Percentiles rank a stretch among this genome's conserved stretches.
Conservation (phyloP, 1,140 invertebrate genomes). For the fruit fly (Drosophila melanogaster) region Release_6_plus_ISO1_MT NT_037436.4:17952001-17952500, state of each 20-base stretch:
- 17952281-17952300: slow-evolving; percentile 72
- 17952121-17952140: slow-evolving; percentile 53
- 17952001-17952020: slow-evolving; percentile 39
- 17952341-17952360: slow-evolving; percentile 78
- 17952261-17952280: slow-evolving; percentile 61
- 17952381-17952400: slow-evolving; percentile 71
- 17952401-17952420: slow-evolving; percentile 55
- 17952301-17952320: slow-evolving; percentile 75
- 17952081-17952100: slow-evolving; percentile 33
- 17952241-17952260: slow-evolving; percentile 52
- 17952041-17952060: slow-evolving; percentile 10
- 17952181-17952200: slow-evolving; percentile 82
- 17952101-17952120: slow-evolving; percentile 17
- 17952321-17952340: slow-evolving; percentile 79
- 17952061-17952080: slow-evolving; percentile 15
- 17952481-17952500: slow-evolving; percentile 53
- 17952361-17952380: slow-evolving; percentile 82
- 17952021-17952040: slow-evolving; percentile 29
- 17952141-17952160: slow-evolving; percentile 51
- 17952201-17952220: slow-evolving; percentile 79
- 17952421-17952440: slow-evolving; percentile 69
- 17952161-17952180: slow-evolving; percentile 68
- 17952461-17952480: slow-evolving; percentile 44
- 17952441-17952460: slow-evolving; percentile 67
- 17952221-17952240: slow-evolving; percentile 42